These are phyloP conservation scores for Tetramorium bicarinatum DNA, from an alignment of 2,888 invertebrate genomes.

Conservation along the genomic window DNA sequence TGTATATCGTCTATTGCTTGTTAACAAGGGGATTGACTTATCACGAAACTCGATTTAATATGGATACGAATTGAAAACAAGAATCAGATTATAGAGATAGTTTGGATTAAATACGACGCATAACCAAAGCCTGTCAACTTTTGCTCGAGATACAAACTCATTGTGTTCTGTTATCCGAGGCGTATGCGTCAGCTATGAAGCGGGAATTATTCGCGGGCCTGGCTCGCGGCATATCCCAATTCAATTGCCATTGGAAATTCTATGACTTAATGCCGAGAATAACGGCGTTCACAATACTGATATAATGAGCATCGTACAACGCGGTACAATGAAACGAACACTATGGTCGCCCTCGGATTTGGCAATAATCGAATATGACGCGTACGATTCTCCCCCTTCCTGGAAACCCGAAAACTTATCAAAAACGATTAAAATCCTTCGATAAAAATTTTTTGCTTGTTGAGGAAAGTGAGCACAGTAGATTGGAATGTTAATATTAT, in stretches of 20 bases:
- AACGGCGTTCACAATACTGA: conserved; percentile 23
- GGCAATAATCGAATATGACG: not conserved
- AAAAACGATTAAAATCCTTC: conserved; percentile 16
- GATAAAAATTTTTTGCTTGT: not conserved
- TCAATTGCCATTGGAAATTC: conserved; percentile 45
- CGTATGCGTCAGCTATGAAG: not conserved
- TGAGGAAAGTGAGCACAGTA: conserved; percentile 7
- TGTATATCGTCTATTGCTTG: not conserved
- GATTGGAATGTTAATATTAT: conserved; percentile 35
- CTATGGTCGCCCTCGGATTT: not conserved
- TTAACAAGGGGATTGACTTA: not conserved
- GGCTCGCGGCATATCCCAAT: conserved; percentile 6
- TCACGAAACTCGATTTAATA: not conserved
- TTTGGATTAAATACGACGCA: not conserved
- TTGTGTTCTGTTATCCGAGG: not conserved
- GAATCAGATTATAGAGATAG: not conserved
- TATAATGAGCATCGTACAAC: conserved; percentile 39
- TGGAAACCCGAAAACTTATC: not conserved
- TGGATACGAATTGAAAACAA: not conserved
- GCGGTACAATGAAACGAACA: conserved; percentile 14
- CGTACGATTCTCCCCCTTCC: not conserved
- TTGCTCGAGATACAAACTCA: not conserved
- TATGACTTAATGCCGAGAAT: conserved; percentile 45
- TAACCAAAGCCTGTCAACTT: not conserved
- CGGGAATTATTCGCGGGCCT: conserved; percentile 36